These are phyloP conservation scores for Nipponia nippon DNA, from an alignment of 2,113 vertebrate species.

Conservation along the genomic window DNA sequence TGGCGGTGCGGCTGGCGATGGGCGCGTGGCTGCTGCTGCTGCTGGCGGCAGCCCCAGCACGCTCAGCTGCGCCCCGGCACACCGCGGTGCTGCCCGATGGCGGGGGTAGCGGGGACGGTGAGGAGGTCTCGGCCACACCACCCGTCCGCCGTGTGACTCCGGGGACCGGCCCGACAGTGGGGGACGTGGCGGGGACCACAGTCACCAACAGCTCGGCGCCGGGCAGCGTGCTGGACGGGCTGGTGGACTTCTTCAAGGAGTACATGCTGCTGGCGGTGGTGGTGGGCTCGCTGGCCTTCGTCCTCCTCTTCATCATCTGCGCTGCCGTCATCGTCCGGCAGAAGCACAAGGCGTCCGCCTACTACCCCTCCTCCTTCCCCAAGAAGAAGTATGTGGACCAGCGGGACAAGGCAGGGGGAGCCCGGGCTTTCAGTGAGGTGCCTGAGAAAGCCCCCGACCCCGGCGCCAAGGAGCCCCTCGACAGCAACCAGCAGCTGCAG, in stretches of 20 bases:
- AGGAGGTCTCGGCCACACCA: constrained; percentile 72
- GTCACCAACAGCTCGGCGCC: constrained; percentile 77
- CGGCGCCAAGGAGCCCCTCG: constrained; percentile 61
- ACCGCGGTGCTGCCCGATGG: constrained; percentile 18
- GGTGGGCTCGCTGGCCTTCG: constrained; percentile 85
- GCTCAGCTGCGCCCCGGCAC: not conserved
- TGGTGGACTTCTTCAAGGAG: constrained; percentile 88
- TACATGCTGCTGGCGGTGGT: constrained; percentile 88
- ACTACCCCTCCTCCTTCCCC: constrained; percentile 88
- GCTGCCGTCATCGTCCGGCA: constrained; percentile 88
- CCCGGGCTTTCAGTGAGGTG: constrained; percentile 73
- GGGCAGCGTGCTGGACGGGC: constrained; percentile 75
- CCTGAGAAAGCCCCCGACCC: constrained; percentile 65
- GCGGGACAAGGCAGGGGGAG: constrained; percentile 68
- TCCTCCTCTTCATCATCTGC: constrained; percentile 91
- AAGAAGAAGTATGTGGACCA: constrained; percentile 83
- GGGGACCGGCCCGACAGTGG: not conserved
- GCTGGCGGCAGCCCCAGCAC: not conserved
- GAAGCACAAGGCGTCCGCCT: constrained; percentile 89
- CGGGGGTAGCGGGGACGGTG: constrained; percentile 78
- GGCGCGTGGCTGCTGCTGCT: not conserved
- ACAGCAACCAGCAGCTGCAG: constrained; percentile 80
- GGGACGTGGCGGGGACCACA: constrained; percentile 57
- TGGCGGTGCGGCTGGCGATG: not conserved
- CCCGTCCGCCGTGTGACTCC: constrained; percentile 26